phyloP scores from a whole-genome alignment of 37 sponge, comb jelly and placozoan species.

The Ianthella basta region DNA sequence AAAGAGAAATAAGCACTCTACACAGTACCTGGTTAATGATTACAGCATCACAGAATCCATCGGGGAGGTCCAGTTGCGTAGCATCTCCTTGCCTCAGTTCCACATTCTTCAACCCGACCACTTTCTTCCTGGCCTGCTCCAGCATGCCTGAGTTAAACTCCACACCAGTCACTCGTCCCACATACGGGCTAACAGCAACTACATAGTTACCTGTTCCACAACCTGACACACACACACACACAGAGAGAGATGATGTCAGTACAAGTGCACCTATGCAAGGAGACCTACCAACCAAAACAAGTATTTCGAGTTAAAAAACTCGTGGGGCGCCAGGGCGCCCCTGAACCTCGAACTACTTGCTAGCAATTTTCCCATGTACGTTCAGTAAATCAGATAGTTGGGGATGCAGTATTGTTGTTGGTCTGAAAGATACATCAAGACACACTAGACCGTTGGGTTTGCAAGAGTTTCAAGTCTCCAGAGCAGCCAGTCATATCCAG shows the following conservation, averaged over 20 bases:
- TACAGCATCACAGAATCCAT: constrained; percentile 42
- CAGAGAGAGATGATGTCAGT: background rate
- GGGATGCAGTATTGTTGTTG: too few species aligned
- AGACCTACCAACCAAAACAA: background rate
- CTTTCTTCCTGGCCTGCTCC: constrained; percentile 27
- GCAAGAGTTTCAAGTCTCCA: too few species aligned
- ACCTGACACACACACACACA: background rate
- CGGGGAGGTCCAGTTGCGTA: constrained; percentile 14
- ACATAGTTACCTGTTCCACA: constrained; percentile 50
- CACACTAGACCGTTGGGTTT: too few species aligned
- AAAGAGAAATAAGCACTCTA: too few species aligned
- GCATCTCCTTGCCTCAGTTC: constrained; percentile 18
- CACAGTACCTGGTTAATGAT: background rate
- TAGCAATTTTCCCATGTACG: too few species aligned
- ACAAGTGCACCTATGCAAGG: background rate
- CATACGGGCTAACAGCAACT: constrained; percentile 40
- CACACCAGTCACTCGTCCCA: constrained; percentile 32
- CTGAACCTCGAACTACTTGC: too few species aligned
- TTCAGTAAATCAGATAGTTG: too few species aligned
- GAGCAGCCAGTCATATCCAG: too few species aligned
- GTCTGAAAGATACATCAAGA: too few species aligned
- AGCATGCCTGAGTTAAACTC: constrained; percentile 39
- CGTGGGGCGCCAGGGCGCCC: too few species aligned
- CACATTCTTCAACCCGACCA: constrained; percentile 19
- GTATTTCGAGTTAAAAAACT: too few species aligned